Evolutionary conservation across 2,797 vertebrate species (phyloP).

Genomic region (Philypnodon macrostomus): DNA sequence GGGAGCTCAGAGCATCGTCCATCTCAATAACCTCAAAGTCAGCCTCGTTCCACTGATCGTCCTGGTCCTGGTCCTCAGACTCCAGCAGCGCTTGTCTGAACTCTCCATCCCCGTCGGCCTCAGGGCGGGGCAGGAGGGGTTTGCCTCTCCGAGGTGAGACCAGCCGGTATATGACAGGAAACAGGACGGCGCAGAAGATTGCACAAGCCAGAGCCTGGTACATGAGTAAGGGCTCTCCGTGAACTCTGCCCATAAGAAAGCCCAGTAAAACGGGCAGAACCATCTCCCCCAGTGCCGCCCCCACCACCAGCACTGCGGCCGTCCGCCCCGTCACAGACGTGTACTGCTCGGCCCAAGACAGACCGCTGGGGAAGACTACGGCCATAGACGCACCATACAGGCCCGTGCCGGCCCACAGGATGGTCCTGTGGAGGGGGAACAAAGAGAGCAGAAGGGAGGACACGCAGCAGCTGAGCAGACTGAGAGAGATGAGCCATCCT

Average conservation of each 20-base stretch:
- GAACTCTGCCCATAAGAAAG: slow-evolving; percentile 77
- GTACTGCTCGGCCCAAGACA: slow-evolving; percentile 95
- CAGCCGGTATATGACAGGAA: slow-evolving; percentile 88
- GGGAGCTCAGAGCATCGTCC: slow-evolving; percentile 75
- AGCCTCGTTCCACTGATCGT: slow-evolving; percentile 82
- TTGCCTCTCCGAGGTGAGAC: no score
- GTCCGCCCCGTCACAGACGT: slow-evolving; percentile 80
- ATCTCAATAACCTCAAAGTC: slow-evolving; percentile 91
- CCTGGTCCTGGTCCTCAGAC: slow-evolving; percentile 68
- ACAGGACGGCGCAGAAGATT: slow-evolving; percentile 78
- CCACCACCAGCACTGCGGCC: slow-evolving; percentile 83
- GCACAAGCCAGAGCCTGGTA: slow-evolving; percentile 78
- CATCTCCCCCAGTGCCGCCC: slow-evolving; percentile 90
- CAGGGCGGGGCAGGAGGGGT: slow-evolving; percentile 19
- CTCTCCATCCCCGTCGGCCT: slow-evolving; percentile 70
- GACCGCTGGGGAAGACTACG: slow-evolving; percentile 87
- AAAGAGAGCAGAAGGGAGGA: slow-evolving; percentile 81
- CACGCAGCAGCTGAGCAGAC: slow-evolving; percentile 75
- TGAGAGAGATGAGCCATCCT: slow-evolving; percentile 85
- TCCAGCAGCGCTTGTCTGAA: slow-evolving; percentile 80
- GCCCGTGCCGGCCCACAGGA: slow-evolving; percentile 80
- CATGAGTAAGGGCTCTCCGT: slow-evolving; percentile 78
- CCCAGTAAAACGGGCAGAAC: slow-evolving; percentile 82
- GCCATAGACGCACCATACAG: slow-evolving; percentile 90
- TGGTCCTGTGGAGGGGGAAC: slow-evolving; percentile 55